Conservation (phyloP, 2,113 vertebrate genomes). For the Pithys albifrons region DNA sequence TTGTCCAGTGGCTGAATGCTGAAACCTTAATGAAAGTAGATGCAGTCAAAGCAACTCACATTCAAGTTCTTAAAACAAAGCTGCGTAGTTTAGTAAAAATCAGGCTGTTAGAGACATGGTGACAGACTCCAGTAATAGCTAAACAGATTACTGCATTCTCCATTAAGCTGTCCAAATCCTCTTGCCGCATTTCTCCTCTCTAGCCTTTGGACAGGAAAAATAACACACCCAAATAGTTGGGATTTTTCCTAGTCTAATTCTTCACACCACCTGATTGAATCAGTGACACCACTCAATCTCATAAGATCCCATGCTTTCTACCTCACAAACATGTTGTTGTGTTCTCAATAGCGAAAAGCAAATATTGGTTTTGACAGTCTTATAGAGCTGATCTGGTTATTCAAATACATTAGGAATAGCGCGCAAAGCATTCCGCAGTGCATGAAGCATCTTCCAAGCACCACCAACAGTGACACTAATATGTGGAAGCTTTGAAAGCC, state of each 20-base stretch:
- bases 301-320: background rate
- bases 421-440: background rate
- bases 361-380: background rate
- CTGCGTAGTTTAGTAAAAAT: conserved; percentile 19
- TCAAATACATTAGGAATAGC: background rate
- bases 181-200: background rate
- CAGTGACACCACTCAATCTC: background rate
- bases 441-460: background rate
- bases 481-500: background rate
- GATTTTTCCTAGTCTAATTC: background rate
- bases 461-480: background rate
- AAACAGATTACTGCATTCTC: background rate
- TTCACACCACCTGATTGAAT: background rate
- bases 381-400: background rate
- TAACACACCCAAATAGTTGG: background rate
- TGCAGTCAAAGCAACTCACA: background rate
- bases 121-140: background rate
- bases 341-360: background rate
- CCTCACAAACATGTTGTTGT: background rate
- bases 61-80: background rate
- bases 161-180: background rate
- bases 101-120: background rate
- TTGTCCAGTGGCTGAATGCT: background rate
- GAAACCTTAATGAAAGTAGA: conserved; percentile 29
- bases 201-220: background rate